Evolutionary conservation across 2,113 vertebrate genomes (phyloP).

Genomic region (Chloebia gouldiae): DNA sequence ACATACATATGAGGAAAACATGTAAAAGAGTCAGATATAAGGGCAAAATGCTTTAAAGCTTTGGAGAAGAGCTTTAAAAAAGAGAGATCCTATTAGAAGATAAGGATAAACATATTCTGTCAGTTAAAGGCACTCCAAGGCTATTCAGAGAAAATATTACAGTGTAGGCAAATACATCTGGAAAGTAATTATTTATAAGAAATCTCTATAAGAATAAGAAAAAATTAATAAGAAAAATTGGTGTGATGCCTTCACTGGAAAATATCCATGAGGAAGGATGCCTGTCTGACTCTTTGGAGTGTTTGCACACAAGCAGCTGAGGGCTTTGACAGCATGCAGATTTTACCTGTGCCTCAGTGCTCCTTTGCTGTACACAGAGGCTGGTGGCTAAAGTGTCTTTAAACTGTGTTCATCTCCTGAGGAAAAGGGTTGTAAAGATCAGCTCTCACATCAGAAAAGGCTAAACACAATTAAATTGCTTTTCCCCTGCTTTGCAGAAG

Average conservation of each 20-base stretch:
- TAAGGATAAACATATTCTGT: neutral
- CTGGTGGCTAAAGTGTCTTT: neutral
- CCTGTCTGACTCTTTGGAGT: too few relatives aligned
- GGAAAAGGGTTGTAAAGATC: neutral
- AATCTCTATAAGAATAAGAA: neutral
- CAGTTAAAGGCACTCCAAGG: neutral
- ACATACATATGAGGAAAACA: neutral
- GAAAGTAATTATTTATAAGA: neutral
- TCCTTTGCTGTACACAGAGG: neutral
- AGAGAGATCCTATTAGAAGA: neutral
- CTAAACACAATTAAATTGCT: neutral
- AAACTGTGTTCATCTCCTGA: neutral
- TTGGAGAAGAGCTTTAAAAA: neutral
- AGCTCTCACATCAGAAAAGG: neutral
- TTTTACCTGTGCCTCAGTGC: neutral
- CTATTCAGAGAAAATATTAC: neutral
- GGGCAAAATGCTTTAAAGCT: neutral
- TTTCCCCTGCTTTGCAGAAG: neutral
- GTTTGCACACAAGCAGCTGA: neutral
- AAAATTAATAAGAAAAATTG: neutral
- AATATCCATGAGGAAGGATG: neutral
- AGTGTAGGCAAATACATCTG: neutral
- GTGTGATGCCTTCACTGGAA: neutral
- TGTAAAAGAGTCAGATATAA: neutral
- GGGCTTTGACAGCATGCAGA: neutral